phyloP scores from a whole-genome alignment of 2,113 vertebrate genomes.

The Danionella cerebrum region DNA sequence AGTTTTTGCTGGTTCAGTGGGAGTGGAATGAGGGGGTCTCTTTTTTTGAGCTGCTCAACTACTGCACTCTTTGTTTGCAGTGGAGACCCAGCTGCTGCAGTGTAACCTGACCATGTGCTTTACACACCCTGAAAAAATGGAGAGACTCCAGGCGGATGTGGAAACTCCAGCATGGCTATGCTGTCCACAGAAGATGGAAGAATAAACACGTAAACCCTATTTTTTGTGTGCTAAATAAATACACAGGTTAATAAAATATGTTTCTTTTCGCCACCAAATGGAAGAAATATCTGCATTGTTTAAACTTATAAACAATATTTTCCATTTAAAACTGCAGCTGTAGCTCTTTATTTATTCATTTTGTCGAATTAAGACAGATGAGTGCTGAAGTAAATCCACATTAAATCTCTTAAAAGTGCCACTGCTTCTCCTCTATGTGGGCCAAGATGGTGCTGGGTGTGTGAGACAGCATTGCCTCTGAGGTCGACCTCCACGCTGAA shows the following conservation, averaged over 20 bases:
- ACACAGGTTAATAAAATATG: no score
- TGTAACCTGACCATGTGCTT: conserved; percentile 79
- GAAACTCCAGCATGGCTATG: conserved; percentile 26
- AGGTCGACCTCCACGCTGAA: conserved; percentile 64
- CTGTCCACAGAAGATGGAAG: conserved; percentile 21
- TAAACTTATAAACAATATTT: no score
- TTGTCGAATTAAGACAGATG: not conserved
- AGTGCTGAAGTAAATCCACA: not conserved
- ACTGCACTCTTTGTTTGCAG: conserved; percentile 53
- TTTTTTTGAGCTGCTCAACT: not conserved
- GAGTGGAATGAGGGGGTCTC: not conserved
- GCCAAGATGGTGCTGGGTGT: conserved; percentile 43
- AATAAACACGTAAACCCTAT: conserved; percentile 49
- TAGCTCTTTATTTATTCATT: not conserved
- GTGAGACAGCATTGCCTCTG: conserved; percentile 53
- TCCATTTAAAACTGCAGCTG: no score
- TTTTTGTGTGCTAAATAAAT: no score
- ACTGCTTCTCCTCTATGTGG: not conserved
- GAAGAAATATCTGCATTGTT: not conserved
- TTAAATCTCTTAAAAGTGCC: not conserved
- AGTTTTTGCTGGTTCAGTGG: not conserved
- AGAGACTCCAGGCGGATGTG: conserved; percentile 48
- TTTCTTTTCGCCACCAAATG: not conserved
- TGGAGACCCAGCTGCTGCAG: conserved; percentile 68
- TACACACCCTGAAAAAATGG: conserved; percentile 55